These are phyloP conservation scores for Pycnonotus jocosus DNA, from an alignment of 2,113 vertebrate species.

Conservation along the genomic window DNA sequence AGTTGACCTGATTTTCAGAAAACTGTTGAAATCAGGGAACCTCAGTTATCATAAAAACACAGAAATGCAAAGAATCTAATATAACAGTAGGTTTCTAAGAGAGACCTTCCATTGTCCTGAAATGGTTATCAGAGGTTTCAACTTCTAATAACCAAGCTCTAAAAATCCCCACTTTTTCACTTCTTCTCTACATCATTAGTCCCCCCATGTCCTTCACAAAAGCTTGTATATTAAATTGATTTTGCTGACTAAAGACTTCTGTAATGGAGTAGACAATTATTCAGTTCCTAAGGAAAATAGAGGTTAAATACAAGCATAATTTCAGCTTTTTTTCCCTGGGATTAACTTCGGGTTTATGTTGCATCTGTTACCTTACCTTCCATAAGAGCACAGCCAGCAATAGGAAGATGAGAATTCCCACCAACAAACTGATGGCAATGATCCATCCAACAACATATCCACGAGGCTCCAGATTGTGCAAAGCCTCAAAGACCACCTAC, in stretches of 20 bases:
- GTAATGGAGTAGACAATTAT: neutral
- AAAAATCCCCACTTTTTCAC: neutral
- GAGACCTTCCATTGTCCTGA: neutral
- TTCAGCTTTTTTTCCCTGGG: neutral
- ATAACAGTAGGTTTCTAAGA: neutral
- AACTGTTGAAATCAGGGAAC: neutral
- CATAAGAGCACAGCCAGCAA: conserved; percentile 94
- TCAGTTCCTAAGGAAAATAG: neutral
- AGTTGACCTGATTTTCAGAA: neutral
- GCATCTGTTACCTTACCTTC: conserved; percentile 83
- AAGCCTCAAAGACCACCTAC: conserved; percentile 94
- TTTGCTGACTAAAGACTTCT: neutral
- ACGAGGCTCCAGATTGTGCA: conserved; percentile 94
- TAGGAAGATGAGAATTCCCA: conserved; percentile 97
- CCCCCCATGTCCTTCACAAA: neutral
- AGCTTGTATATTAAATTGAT: neutral
- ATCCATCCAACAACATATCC: conserved; percentile 99
- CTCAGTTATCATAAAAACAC: neutral
- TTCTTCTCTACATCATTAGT: neutral
- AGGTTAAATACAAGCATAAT: neutral
- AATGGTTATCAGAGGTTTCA: neutral
- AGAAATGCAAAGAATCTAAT: neutral
- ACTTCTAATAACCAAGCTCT: neutral
- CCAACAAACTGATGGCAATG: conserved; percentile 97
- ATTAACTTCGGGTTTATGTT: neutral